Evolutionary conservation across 2,113 vertebrate species (phyloP).

Genomic region (Noctilio leporinus): DNA sequence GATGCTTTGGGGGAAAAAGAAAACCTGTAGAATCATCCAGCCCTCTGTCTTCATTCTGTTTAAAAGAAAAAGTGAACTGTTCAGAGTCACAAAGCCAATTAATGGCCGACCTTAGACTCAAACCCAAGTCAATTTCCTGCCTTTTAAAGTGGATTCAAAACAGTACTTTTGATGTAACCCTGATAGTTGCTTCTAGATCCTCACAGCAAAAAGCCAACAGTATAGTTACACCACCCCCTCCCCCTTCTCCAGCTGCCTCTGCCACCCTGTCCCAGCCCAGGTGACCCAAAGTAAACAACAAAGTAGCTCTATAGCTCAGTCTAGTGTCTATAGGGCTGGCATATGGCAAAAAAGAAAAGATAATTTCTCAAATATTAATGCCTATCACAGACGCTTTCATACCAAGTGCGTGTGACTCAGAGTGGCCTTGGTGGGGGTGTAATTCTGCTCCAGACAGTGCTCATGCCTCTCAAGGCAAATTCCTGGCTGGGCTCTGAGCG

Average conservation of each 20-base stretch:
- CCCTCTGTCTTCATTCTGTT: neutral
- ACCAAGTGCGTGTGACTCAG: constrained; percentile 57
- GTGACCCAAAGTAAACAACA: neutral
- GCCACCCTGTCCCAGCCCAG: neutral
- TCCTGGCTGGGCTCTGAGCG: neutral
- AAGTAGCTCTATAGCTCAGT: neutral
- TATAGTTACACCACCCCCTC: no score
- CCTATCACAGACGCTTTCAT: constrained; percentile 24
- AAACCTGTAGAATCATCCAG: neutral
- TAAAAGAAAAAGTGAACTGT: neutral
- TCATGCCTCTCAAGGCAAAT: neutral
- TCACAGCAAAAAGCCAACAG: neutral
- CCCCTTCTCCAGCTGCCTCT: neutral
- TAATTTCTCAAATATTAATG: neutral
- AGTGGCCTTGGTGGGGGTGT: constrained; percentile 47
- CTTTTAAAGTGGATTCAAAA: neutral
- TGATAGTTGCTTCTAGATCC: neutral
- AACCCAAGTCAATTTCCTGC: neutral
- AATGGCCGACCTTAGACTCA: neutral
- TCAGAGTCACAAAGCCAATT: neutral
- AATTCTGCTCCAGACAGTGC: constrained; percentile 30
- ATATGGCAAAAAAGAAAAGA: neutral
- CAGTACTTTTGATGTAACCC: neutral
- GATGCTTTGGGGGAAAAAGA: neutral
- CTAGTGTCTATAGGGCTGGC: neutral